phyloP scores from a whole-genome alignment of 30 jellyfish, hydroid and myxozoan species.

The Nemopilema nomurai region DNA sequence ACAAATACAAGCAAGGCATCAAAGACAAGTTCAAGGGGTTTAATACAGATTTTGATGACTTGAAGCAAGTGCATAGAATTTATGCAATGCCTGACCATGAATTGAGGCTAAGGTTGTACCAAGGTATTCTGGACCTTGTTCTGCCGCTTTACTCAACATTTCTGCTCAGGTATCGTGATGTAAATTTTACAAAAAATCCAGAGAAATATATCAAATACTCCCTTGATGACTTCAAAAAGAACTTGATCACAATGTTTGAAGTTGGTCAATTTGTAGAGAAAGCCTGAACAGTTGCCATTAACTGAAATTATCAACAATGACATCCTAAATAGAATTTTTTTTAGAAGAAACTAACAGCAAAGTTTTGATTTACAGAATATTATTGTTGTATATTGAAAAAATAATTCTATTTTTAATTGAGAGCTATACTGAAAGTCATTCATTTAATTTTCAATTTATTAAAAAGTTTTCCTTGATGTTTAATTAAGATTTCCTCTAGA shows the following conservation, averaged over 20 bases:
- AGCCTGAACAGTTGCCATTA: neutral
- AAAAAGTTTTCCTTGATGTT: too few relatives aligned
- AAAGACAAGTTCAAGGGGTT: constrained; percentile 97
- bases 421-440: too few relatives aligned
- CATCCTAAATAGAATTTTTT: neutral
- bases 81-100: constrained; percentile 89
- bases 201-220: constrained; percentile 93
- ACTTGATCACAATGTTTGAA: constrained; percentile 44
- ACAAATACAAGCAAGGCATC: constrained; percentile 90
- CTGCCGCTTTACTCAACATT: constrained; percentile 80
- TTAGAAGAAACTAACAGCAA: neutral
- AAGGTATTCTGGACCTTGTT: constrained; percentile 54
- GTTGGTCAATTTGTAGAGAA: neutral
- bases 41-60: constrained; percentile 93
- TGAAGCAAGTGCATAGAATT: constrained; percentile 81
- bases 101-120: constrained; percentile 60
- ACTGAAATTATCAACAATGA: neutral
- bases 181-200: constrained; percentile 90
- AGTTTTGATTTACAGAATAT: neutral
- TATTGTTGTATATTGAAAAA: neutral
- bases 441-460: too few relatives aligned
- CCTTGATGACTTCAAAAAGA: constrained; percentile 68
- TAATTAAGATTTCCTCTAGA: too few relatives aligned
- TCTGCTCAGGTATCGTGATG: constrained; percentile 93
- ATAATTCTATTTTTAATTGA: neutral